Base-by-base conservation (phyloP, 2,888 invertebrate species). In the Argyra leucocephala region DNA sequence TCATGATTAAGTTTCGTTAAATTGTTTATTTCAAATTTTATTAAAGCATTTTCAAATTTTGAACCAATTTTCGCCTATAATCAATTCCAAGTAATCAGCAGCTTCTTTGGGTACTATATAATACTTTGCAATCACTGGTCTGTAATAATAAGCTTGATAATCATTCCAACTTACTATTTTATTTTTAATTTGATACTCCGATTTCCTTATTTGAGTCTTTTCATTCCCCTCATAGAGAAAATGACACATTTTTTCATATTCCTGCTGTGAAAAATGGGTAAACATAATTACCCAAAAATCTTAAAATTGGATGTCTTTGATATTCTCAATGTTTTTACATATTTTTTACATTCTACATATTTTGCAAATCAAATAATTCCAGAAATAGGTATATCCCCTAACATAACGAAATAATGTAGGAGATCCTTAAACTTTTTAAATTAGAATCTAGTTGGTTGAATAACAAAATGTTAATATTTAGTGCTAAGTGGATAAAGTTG, bases 281-380 rank as follows among this genome's bases (percentile, higher is more conserved):
- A 0, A 88, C 68, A 73, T 90, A 87, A 64, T 81, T 80, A 0
- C 84, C 81, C 15, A 89, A 71, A 72, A 84, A 88, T 70, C 88
- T 80, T 7, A 85, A 80, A 61, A 89, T 84, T 1, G 89, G 89
- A 73, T 84, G 82, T 88, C 83, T 83, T 70, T 87, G 82, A 78
- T 93, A 93, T 80, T 95, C 94, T 88, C 90, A 91, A 73, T 89
- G 82, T 76, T 92, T 86, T 0, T 94, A 94, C n/a, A 31, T 31
- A 31, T 31, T 10, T 31, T 31, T 12, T 31, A 10, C 31, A n/a
- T n/a, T n/a, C n/a, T n/a, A n/a, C n/a, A n/a, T n/a, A n/a, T n/a
- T n/a, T n/a, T n/a, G n/a, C n/a, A n/a, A n/a, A n/a, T n/a, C n/a
- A n/a, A n/a, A n/a, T n/a, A n/a, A n/a, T n/a, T n/a, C n/a, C n/a